These are phyloP conservation scores for Montipora capitata DNA, from an alignment of 92 coral and sea anemone species.

Conservation along the genomic window DNA sequence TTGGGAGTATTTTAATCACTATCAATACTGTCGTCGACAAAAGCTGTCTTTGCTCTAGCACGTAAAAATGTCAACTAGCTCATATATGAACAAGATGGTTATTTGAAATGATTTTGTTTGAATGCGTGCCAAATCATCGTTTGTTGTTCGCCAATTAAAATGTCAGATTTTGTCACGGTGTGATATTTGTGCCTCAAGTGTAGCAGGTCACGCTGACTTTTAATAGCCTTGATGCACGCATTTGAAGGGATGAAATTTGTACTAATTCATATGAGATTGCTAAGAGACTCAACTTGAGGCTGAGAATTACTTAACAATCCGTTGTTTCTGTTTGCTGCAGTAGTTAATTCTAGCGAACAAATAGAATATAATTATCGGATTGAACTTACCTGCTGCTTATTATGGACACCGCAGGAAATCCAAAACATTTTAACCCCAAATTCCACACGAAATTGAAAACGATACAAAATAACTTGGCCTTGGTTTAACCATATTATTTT, in stretches of 20 bases:
- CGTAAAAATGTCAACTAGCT: not conserved
- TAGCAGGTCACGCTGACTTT: conserved; percentile 57
- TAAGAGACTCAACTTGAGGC: not conserved
- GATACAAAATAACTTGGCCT: too few species aligned
- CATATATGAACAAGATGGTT: conserved; percentile 15
- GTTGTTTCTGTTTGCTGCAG: too few species aligned
- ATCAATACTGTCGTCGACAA: not conserved
- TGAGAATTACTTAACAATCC: too few species aligned
- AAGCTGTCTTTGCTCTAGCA: not conserved
- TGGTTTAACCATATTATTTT: too few species aligned
- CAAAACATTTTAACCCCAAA: too few species aligned
- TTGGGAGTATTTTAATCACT: not conserved
- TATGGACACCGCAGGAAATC: too few species aligned
- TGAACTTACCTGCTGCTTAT: too few species aligned
- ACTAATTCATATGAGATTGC: not conserved
- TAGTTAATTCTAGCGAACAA: too few species aligned
- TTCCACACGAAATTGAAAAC: too few species aligned
- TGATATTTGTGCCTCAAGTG: not conserved
- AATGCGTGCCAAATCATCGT: not conserved
- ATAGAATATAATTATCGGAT: too few species aligned
- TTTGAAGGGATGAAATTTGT: not conserved
- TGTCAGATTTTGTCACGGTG: conserved; percentile 3
- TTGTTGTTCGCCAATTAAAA: conserved; percentile 22
- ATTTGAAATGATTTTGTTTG: not conserved
- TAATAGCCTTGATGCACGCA: not conserved